Conservation (phyloP, 2,888 invertebrate genomes). For the Idaea dimidiata region DNA sequence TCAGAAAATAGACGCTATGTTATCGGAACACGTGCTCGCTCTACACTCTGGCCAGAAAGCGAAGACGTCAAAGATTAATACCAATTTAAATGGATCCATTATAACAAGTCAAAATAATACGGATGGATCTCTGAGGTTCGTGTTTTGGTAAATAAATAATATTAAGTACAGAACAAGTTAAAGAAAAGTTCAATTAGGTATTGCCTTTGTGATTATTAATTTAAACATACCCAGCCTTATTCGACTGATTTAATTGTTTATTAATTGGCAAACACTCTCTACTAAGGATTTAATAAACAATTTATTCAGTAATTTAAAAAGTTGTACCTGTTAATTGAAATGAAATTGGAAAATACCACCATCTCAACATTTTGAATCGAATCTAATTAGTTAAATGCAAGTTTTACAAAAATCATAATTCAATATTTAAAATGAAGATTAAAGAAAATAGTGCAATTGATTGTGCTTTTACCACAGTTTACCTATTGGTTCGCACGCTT, state of each 20-base stretch:
- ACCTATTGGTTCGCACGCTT: too few species aligned
- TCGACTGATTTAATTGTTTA: too few species aligned
- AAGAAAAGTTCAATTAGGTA: too few species aligned
- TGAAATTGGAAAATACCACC: background rate
- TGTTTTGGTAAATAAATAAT: background rate
- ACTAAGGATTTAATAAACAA: background rate
- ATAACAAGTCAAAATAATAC: constrained; percentile 56
- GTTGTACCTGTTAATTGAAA: constrained; percentile 6
- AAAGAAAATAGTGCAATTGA: too few species aligned
- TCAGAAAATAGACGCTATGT: constrained; percentile 86
- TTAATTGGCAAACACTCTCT: background rate
- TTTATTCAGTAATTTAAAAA: background rate
- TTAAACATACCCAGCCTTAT: too few species aligned
- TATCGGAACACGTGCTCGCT: constrained; percentile 92
- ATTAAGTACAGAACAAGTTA: too few species aligned
- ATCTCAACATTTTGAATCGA: too few species aligned
- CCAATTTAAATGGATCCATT: constrained; percentile 43
- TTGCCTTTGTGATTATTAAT: too few species aligned
- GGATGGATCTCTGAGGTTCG: constrained; percentile 55
- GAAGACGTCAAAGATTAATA: constrained; percentile 34
- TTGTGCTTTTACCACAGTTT: too few species aligned
- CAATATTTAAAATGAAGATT: too few species aligned
- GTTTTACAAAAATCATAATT: too few species aligned
- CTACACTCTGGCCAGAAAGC: constrained; percentile 82
- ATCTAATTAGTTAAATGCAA: too few species aligned